Evolutionary conservation across 2,888 invertebrate species (phyloP).

Genomic region (Acronicta alni): DNA sequence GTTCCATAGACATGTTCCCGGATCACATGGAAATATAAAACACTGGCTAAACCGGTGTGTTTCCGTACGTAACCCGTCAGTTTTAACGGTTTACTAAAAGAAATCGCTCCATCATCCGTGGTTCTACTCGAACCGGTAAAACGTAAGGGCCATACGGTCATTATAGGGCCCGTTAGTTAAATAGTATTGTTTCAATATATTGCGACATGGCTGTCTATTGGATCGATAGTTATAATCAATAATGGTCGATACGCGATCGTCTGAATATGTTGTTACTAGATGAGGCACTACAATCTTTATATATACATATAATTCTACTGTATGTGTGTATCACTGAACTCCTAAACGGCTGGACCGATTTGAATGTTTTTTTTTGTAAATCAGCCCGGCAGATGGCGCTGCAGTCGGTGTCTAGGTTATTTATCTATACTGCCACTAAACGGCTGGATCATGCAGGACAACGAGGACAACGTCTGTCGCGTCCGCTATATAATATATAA

Average conservation of each 20-base stretch:
- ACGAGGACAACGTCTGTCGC: too few relatives aligned
- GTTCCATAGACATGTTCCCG: slow-evolving; percentile 52
- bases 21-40: slow-evolving; percentile 49
- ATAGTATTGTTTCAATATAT: slow-evolving; percentile 49
- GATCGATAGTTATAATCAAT: slow-evolving; percentile 12
- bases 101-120: slow-evolving; percentile 54
- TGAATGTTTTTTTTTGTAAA: too few relatives aligned
- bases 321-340: too few relatives aligned
- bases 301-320: too few relatives aligned
- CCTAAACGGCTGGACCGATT: too few relatives aligned
- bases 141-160: slow-evolving; percentile 39
- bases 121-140: slow-evolving; percentile 46
- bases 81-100: slow-evolving; percentile 59
- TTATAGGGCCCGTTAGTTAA: slow-evolving; percentile 47
- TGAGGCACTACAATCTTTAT: too few relatives aligned
- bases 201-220: slow-evolving; percentile 23
- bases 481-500: too few relatives aligned
- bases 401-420: too few relatives aligned
- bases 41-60: slow-evolving; percentile 50
- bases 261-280: background rate
- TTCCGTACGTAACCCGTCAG: slow-evolving; percentile 51
- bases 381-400: too few relatives aligned
- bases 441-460: too few relatives aligned
- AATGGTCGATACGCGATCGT: background rate
- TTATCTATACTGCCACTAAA: too few relatives aligned